Evolutionary conservation across 2,113 vertebrate species (phyloP).

Genomic region (Aspiorhynchus laticeps): DNA sequence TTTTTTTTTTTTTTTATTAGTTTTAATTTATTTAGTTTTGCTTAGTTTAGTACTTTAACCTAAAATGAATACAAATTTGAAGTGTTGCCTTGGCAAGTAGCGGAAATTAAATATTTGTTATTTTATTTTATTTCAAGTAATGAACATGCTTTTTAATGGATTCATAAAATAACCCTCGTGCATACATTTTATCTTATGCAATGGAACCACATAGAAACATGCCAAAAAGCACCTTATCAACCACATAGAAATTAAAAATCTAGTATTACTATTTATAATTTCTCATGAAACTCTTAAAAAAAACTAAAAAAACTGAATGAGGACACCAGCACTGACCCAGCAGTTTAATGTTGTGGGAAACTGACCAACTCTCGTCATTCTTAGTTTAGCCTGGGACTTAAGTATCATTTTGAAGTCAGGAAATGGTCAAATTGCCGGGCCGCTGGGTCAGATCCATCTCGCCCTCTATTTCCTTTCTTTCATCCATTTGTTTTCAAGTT

Average conservation of each 20-base stretch:
- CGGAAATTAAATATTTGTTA: too few species aligned
- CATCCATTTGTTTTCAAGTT: not conserved
- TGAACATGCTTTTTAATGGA: too few species aligned
- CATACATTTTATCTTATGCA: too few species aligned
- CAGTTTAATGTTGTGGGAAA: conserved; percentile 14
- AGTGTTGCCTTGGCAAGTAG: too few species aligned
- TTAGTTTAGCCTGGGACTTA: conserved; percentile 15
- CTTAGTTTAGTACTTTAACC: too few species aligned
- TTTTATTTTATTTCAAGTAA: too few species aligned
- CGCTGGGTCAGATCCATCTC: conserved; percentile 10
- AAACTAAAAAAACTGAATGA: not conserved
- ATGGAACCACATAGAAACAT: too few species aligned
- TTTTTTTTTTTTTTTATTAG: too few species aligned
- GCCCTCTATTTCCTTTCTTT: not conserved
- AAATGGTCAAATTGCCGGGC: conserved; percentile 7
- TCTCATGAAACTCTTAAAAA: not conserved
- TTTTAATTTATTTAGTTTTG: too few species aligned
- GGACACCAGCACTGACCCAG: not conserved
- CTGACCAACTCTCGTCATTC: not conserved
- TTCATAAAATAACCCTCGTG: too few species aligned
- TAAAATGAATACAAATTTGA: too few species aligned
- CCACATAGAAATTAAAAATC: not conserved
- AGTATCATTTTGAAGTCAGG: conserved; percentile 40
- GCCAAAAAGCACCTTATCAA: too few species aligned
- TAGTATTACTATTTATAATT: not conserved